A percentile compares a stretch with the other conserved stretches of the same genome.
These are phyloP conservation scores for Neosilurus hyrtlii DNA, from an alignment of 2,797 vertebrate genomes.

Conservation along the genomic window DNA sequence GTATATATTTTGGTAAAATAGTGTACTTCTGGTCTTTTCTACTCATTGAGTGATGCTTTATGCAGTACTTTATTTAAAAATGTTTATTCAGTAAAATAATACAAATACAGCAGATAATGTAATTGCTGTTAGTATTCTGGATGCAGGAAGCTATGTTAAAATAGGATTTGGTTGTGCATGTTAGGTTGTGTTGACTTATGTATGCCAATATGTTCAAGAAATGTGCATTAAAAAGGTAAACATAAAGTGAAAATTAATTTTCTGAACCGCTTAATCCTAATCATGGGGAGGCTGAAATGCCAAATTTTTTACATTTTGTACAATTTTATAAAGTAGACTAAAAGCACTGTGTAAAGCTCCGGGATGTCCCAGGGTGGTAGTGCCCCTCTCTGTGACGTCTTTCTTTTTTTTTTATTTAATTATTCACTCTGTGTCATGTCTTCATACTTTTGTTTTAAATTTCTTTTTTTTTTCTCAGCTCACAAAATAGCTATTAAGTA, in stretches of 20 bases:
- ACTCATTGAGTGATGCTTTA: background rate
- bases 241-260: background rate
- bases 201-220: conserved; percentile 1
- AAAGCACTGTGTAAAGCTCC: too few species aligned
- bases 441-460: too few species aligned
- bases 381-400: too few species aligned
- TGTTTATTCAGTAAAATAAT: background rate
- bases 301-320: too few species aligned
- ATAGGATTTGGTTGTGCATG: background rate
- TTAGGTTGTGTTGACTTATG: conserved; percentile 3
- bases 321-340: too few species aligned
- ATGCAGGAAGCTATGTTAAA: background rate
- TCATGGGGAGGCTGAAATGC: too few species aligned
- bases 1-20: background rate
- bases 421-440: too few species aligned
- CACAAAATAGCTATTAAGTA: too few species aligned
- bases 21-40: background rate
- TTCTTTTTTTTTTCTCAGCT: too few species aligned
- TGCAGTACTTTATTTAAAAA: background rate
- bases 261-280: too few species aligned
- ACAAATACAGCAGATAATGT: background rate
- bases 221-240: background rate
- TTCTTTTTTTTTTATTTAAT: too few species aligned
- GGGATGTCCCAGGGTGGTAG: too few species aligned
- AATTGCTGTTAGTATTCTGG: background rate